Base-by-base conservation (phyloP, 2,797 vertebrate species). In the Falco concolor region DNA sequence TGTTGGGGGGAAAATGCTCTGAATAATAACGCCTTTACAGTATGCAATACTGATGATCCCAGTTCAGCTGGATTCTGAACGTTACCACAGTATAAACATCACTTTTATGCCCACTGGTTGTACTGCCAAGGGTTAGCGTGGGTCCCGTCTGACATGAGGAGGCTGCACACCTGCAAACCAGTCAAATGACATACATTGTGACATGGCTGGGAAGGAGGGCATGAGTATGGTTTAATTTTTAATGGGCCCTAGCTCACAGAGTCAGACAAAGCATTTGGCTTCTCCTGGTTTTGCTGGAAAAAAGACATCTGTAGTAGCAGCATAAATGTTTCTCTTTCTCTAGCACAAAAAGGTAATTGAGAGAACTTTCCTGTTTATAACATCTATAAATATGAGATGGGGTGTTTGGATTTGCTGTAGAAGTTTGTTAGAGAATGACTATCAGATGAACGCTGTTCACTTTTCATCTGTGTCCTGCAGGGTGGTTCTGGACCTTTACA, bases 341-440 rank as follows among this genome's bases (percentile, higher is more conserved):
- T 84, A 93, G 73, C 65, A 94, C 45, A 94, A 91, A 90, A 94
- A 82, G 74, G 70, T 84, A 89, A 70, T 94, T 1, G 22, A 80
- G 74, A 89, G 93, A 93, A 83, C 95, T 89, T 97, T 96, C 96
- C 96, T 96, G 94, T 96, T 96, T 97, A 96, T 95, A 94, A 90
- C 57, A 61, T 94, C 87, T 95, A 83, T 96, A 96, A 95, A 95
- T 96, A 97, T 54, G 73, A 85, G 85, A 50, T 5, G 4, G 32
- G 64, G 64, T 97, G 94, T 96, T 97, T 95, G 92, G 95, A 88
- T 95, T 92, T 97, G n/a, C 70, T 6, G 13, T 67, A 82, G 59
- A 86, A 56, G 59, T 81, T 81, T 89, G 36, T 84, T 84, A 89
- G 70, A 67, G 73, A 91, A 86, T 47, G 30, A 73, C 34, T 56